A percentile compares a stretch with the other conserved stretches of the same genome.
phyloP scores from a whole-genome alignment of 1,140 invertebrate genomes.

The Drosophila pruinosa region DNA sequence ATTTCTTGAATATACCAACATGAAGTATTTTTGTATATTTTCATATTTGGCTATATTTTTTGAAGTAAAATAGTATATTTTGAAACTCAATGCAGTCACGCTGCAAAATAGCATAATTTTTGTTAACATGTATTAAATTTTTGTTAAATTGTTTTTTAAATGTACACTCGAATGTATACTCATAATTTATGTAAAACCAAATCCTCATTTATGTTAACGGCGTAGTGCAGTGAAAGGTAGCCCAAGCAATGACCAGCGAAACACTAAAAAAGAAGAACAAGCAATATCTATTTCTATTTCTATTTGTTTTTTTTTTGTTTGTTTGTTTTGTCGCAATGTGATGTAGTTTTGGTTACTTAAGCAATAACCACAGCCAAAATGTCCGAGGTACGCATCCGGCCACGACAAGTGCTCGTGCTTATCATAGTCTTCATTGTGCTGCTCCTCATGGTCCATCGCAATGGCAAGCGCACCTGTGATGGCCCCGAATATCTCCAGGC shows the following conservation, averaged over 20 bases:
- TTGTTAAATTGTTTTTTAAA: slow-evolving; percentile 5
- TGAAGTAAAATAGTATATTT: no score
- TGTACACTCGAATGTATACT: not conserved
- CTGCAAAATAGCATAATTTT: slow-evolving; percentile 14
- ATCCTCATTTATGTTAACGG: slow-evolving; percentile 8
- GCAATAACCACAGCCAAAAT: slow-evolving; percentile 33
- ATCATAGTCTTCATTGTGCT: slow-evolving; percentile 74
- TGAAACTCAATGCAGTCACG: no score
- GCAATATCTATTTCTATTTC: not conserved
- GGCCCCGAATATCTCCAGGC: slow-evolving; percentile 67
- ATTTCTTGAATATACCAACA: no score
- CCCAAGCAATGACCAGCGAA: not conserved
- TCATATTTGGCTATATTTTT: no score
- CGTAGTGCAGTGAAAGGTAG: slow-evolving; percentile 14
- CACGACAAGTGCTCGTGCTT: slow-evolving; percentile 73
- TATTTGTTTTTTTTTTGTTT: slow-evolving; percentile 28
- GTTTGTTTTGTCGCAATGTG: slow-evolving; percentile 35
- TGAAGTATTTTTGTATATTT: no score
- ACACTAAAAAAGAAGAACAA: not conserved
- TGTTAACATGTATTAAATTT: slow-evolving; percentile 27
- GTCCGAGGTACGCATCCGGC: slow-evolving; percentile 77
- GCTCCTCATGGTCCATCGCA: slow-evolving; percentile 69
- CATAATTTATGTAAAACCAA: not conserved
- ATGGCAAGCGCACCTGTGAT: slow-evolving; percentile 70
- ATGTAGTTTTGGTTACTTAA: slow-evolving; percentile 11